phyloP scores from a whole-genome alignment of 2,888 invertebrate species.

The Drosophila suboccidentalis region DNA sequence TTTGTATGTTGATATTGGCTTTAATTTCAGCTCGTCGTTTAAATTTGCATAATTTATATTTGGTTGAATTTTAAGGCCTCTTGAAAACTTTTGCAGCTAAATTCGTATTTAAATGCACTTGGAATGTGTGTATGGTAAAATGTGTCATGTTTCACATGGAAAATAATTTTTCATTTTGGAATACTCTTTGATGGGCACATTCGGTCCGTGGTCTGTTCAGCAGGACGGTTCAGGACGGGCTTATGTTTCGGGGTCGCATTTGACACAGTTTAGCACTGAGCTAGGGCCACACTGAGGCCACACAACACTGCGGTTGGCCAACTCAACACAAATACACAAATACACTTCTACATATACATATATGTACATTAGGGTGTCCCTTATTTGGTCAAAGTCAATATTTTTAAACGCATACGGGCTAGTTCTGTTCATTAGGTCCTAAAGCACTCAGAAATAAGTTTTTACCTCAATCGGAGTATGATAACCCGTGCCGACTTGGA shows the following conservation, averaged over 20 bases:
- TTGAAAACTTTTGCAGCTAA: neutral
- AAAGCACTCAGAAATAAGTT: no score
- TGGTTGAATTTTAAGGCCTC: neutral
- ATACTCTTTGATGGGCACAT: conserved; percentile 2
- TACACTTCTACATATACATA: neutral
- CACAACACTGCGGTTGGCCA: conserved; percentile 9
- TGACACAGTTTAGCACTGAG: conserved; percentile 36
- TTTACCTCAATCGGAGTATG: no score
- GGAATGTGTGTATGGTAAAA: conserved; percentile 4
- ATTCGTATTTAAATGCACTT: conserved; percentile 2
- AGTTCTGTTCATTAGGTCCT: no score
- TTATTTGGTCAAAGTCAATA: no score
- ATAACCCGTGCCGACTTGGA: no score
- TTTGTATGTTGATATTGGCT: neutral
- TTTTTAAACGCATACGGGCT: no score
- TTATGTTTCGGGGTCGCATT: conserved; percentile 15
- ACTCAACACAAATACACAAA: conserved; percentile 3
- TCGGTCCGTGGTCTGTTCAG: conserved; percentile 8
- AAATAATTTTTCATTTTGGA: conserved; percentile 10
- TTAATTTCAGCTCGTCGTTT: neutral
- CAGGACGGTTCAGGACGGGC: conserved; percentile 28
- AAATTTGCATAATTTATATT: neutral
- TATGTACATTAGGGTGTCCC: no score
- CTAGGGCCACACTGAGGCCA: conserved; percentile 4
- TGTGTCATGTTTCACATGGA: conserved; percentile 2